Conservation (phyloP, 2,888 invertebrate species). For the Macropis europaea region DNA sequence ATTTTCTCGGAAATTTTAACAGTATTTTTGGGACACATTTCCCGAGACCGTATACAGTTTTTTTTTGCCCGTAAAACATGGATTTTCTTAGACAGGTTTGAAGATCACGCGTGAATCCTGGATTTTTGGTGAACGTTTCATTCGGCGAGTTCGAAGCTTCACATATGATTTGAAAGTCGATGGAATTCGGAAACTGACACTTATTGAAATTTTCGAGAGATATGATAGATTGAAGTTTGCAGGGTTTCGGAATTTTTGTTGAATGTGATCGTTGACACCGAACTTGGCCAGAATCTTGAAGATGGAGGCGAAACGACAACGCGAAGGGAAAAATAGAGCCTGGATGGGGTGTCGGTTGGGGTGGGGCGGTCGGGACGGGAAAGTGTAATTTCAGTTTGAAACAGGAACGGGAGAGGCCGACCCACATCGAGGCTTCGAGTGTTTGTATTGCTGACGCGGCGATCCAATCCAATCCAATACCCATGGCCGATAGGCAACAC, state of each 20-base stretch:
- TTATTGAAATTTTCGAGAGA: too few species aligned
- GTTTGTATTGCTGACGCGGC: conserved; percentile 80
- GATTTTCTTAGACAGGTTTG: too few species aligned
- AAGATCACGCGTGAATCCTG: too few species aligned
- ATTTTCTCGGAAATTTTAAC: too few species aligned
- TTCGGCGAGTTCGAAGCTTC: background rate
- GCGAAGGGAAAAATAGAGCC: conserved; percentile 39
- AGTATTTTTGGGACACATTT: too few species aligned
- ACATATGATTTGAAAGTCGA: background rate
- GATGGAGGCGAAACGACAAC: conserved; percentile 43
- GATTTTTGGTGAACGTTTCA: too few species aligned
- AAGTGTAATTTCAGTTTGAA: conserved; percentile 79
- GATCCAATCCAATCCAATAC: conserved; percentile 78
- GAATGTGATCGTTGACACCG: too few species aligned
- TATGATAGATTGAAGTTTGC: too few species aligned
- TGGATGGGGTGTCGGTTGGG: conserved; percentile 8
- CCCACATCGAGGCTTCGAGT: conserved; percentile 78
- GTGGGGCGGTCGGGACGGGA: conserved; percentile 58
- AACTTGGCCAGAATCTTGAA: conserved; percentile 11
- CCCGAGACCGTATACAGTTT: too few species aligned
- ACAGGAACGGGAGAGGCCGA: conserved; percentile 74
- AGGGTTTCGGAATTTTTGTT: too few species aligned
- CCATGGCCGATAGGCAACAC: conserved; percentile 62
- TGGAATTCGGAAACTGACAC: too few species aligned
- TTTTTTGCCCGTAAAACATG: too few species aligned